Conservation (phyloP, 2,113 vertebrate genomes). For the Chloroceryle aenea region DNA sequence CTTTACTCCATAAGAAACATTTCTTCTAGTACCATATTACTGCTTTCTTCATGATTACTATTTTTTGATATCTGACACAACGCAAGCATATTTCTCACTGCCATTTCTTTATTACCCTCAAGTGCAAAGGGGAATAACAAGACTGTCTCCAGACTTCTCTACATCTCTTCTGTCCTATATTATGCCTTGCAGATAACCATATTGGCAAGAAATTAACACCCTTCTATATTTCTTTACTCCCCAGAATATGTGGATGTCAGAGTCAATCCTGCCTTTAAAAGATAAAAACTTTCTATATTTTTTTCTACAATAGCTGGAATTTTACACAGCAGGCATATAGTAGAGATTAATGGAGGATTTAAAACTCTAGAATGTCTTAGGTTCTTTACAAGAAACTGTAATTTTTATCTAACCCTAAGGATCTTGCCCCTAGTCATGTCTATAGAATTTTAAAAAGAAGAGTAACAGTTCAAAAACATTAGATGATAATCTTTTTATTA, state of each 20-base stretch:
- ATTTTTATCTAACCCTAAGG: not conserved
- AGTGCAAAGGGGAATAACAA: not conserved
- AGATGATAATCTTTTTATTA: not conserved
- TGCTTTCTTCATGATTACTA: not conserved
- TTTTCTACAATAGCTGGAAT: not conserved
- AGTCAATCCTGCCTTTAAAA: not conserved
- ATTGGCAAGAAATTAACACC: not conserved
- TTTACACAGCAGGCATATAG: not conserved
- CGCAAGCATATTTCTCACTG: not conserved
- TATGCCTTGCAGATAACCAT: not conserved
- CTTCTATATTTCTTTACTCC: not conserved
- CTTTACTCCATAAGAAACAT: not conserved
- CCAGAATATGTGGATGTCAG: not conserved
- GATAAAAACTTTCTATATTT: not conserved
- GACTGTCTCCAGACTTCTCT: not conserved
- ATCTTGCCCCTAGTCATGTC: fast-evolving
- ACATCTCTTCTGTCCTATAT: not conserved
- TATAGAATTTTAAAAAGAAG: not conserved
- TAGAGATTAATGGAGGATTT: not conserved
- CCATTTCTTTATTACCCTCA: not conserved
- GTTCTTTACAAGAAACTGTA: not conserved
- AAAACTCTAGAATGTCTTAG: not conserved
- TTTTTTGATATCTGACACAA: not conserved
- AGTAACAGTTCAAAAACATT: not conserved
- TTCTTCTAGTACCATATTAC: not conserved